These are phyloP conservation scores for Malthinus flaveolus DNA, from an alignment of 2,888 invertebrate genomes.

Conservation along the genomic window DNA sequence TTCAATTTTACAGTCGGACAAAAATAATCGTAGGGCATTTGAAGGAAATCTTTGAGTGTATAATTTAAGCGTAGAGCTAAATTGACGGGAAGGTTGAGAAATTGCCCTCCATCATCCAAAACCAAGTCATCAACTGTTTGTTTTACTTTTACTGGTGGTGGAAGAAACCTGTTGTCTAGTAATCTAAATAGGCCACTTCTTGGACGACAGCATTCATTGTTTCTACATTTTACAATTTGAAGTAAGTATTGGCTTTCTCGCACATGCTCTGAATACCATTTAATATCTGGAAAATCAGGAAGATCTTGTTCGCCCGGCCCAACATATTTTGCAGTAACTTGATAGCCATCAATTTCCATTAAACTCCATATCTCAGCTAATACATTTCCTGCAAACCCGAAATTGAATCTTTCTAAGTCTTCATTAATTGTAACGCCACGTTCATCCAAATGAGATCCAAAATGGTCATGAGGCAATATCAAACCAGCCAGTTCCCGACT, in stretches of 20 bases:
- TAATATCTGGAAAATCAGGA: background rate
- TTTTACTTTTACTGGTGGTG: conserved; percentile 17
- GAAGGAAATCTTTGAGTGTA: conserved; percentile 14
- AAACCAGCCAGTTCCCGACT: conserved; percentile 38
- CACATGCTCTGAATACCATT: conserved; percentile 6
- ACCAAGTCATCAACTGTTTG: conserved; percentile 15
- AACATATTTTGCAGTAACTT: background rate
- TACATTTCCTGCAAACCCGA: background rate
- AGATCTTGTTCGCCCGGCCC: background rate
- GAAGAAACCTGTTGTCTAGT: conserved; percentile 20
- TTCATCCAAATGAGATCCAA: conserved; percentile 24
- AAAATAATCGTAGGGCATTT: too few relatives aligned
- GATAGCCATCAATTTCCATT: background rate
- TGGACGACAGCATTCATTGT: conserved; percentile 4
- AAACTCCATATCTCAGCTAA: background rate
- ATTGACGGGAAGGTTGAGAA: conserved; percentile 19
- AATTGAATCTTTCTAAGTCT: background rate
- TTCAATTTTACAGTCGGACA: too few relatives aligned
- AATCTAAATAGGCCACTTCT: too few relatives aligned
- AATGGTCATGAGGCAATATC: conserved; percentile 37
- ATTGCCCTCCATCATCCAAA: too few relatives aligned
- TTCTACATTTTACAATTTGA: conserved; percentile 5
- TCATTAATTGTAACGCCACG: background rate
- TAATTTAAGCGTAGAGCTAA: conserved; percentile 14
- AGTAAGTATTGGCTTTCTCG: conserved; percentile 4